Evolutionary conservation across 2,113 vertebrate species (phyloP).

Genomic region (Lepus americanus): DNA sequence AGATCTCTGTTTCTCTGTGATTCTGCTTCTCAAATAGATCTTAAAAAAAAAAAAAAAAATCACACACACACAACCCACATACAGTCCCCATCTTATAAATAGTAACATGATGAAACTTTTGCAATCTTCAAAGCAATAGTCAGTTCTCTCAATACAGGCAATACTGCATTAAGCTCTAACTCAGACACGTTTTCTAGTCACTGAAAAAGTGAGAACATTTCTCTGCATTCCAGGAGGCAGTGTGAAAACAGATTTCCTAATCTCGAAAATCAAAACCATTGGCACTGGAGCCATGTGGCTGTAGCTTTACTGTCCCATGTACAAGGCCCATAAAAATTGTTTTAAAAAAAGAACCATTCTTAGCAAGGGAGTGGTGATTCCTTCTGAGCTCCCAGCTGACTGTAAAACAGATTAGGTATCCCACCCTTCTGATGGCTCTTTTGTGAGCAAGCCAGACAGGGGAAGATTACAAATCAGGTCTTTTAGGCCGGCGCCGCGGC

Average conservation of each 20-base stretch:
- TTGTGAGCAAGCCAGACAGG: too few relatives aligned
- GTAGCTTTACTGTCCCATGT: too few relatives aligned
- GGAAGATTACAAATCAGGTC: too few relatives aligned
- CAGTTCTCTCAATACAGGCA: neutral
- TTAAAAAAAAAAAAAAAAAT: neutral
- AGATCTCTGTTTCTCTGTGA: too few relatives aligned
- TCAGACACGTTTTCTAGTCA: neutral
- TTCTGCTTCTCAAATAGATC: too few relatives aligned
- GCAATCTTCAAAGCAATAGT: neutral
- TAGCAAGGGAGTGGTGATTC: too few relatives aligned
- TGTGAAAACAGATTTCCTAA: neutral
- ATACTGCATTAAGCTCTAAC: neutral
- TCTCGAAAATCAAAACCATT: neutral
- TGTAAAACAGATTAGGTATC: too few relatives aligned
- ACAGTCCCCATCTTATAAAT: neutral
- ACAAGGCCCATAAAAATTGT: too few relatives aligned
- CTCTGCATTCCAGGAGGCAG: neutral
- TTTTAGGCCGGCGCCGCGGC: too few relatives aligned
- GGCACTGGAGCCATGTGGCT: accelerated
- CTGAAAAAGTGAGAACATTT: neutral
- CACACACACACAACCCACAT: too few relatives aligned
- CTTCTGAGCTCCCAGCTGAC: too few relatives aligned
- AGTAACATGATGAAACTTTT: neutral
- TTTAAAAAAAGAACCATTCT: too few relatives aligned
- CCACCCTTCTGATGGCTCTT: neutral